These are phyloP conservation scores for Motacilla tschutschensis DNA, from an alignment of 2,113 vertebrate genomes.

Conservation along the genomic window DNA sequence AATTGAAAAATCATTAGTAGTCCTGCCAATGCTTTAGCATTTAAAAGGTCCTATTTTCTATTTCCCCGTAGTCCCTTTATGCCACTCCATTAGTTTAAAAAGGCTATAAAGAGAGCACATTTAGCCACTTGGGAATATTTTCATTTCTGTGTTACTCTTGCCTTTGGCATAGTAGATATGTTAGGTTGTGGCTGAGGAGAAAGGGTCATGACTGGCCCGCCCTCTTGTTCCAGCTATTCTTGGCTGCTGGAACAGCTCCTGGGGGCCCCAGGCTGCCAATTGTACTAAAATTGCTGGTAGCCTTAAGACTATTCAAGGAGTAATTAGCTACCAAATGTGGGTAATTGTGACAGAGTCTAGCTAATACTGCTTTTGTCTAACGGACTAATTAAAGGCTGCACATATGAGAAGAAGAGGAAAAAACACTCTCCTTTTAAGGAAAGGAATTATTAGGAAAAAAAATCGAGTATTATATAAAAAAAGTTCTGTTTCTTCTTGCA, in stretches of 20 bases:
- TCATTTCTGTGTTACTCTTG: slow-evolving; percentile 33
- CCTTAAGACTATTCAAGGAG: slow-evolving; percentile 51
- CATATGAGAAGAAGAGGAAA: not conserved
- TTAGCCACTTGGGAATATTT: slow-evolving; percentile 34
- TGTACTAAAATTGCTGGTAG: slow-evolving; percentile 41
- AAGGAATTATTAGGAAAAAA: not conserved
- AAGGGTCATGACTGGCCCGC: slow-evolving; percentile 2
- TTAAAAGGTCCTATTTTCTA: slow-evolving; percentile 44
- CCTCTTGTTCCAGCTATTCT: slow-evolving; percentile 40
- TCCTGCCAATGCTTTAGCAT: slow-evolving; percentile 24
- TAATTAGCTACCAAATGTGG: slow-evolving; percentile 55
- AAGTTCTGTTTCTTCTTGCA: not conserved
- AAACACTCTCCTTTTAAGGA: not conserved
- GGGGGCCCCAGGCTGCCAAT: slow-evolving; percentile 39
- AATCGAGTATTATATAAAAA: not conserved
- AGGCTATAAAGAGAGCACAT: slow-evolving; percentile 27
- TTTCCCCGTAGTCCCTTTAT: slow-evolving; percentile 34
- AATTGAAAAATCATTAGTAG: slow-evolving; percentile 48
- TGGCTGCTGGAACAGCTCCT: slow-evolving; percentile 58
- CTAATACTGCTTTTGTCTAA: slow-evolving; percentile 34
- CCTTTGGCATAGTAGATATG: slow-evolving; percentile 25
- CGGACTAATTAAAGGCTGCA: slow-evolving; percentile 29
- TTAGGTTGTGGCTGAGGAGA: slow-evolving; percentile 47
- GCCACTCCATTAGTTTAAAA: slow-evolving; percentile 50
- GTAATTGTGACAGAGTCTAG: slow-evolving; percentile 46